Percentiles rank a stretch among this genome's conserved stretches.
These are phyloP conservation scores for Macrosoma leucophasiata DNA, from an alignment of 2,888 invertebrate genomes.

Conservation along the genomic window DNA sequence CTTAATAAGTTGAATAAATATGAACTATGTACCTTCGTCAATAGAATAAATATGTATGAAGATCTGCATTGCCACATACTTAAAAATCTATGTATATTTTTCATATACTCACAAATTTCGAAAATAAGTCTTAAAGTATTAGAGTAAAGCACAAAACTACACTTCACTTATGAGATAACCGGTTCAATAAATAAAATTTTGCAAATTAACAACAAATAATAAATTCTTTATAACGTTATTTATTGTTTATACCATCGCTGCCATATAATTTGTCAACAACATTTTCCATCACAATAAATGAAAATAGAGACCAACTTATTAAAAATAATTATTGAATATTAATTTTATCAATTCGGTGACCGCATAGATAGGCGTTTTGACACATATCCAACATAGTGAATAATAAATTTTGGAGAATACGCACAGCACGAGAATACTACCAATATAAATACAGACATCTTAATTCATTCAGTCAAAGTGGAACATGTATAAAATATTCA, in stretches of 20 bases:
- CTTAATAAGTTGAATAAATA: conserved; percentile 61
- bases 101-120: conserved; percentile 62
- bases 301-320: conserved; percentile 57
- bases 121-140: conserved; percentile 59
- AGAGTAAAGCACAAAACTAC: conserved; percentile 57
- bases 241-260: conserved; percentile 62
- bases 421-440: conserved; percentile 67
- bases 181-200: conserved; percentile 71
- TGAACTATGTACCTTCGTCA: conserved; percentile 56
- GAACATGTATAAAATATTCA: conserved; percentile 74
- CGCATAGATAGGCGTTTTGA: conserved; percentile 72
- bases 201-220: conserved; percentile 70
- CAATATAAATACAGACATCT: conserved; percentile 71
- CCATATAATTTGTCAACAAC: conserved; percentile 72
- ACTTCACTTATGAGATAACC: conserved; percentile 59
- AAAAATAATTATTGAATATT: conserved; percentile 54
- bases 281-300: conserved; percentile 69
- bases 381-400: conserved; percentile 76
- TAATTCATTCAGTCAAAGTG: conserved; percentile 73
- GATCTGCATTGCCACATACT: conserved; percentile 77
- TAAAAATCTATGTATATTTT: conserved; percentile 75
- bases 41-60: conserved; percentile 65
- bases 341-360: conserved; percentile 65
- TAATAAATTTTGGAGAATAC: conserved; percentile 58
- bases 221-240: conserved; percentile 48